Base-by-base conservation (phyloP, 2,797 vertebrate species). In the Sciurus carolinensis region DNA sequence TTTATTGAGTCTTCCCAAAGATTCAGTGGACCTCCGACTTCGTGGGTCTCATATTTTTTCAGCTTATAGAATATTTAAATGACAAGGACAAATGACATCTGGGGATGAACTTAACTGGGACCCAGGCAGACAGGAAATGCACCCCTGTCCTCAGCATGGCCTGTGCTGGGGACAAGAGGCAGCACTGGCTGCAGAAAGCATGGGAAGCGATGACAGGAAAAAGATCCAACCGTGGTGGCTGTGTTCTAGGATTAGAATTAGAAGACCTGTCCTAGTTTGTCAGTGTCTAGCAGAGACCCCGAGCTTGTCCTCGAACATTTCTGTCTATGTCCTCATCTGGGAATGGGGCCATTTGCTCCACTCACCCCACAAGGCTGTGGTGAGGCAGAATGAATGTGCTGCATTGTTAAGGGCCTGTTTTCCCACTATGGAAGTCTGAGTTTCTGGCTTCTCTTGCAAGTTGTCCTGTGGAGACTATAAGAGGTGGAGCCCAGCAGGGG, bases 201-300 rank as follows among this genome's bases (percentile, higher is more conserved):
- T 13, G 2, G 33, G 28, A 13, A 2, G 0, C 11, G 26, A 3
- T 11, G 5, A 36, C 26, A 5, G 62, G 71, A 10, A 3, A 22
- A 54, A 12, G 11, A 11, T 7, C 42, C 20, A 5, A 1, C n/a
- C 5, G 1, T 54, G 62, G 33, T 18, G 59, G n/a, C 39, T 10
- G 3, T 62, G 50, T 66, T n/a, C 10, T 11, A 13, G 85, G 20
- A 75, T 36, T 67, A 33, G 47, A 69, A 50, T 39, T 54, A 30
- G 75, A 82, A 91, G 39, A 44, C 57, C 90, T 39, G 57, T 33
- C 77, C 87, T 79, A 33, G 76, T 42, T 59, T 42, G 52, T 82
- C 44, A 22, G 39, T 67, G 3, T 42, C n/a, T 54, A 44, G 69
- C 77, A 36, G 66, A 22, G 66, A 69, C 30, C 30, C 67, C 7